phyloP scores from a whole-genome alignment of 2,888 invertebrate species.

The Rhagium mordax region DNA sequence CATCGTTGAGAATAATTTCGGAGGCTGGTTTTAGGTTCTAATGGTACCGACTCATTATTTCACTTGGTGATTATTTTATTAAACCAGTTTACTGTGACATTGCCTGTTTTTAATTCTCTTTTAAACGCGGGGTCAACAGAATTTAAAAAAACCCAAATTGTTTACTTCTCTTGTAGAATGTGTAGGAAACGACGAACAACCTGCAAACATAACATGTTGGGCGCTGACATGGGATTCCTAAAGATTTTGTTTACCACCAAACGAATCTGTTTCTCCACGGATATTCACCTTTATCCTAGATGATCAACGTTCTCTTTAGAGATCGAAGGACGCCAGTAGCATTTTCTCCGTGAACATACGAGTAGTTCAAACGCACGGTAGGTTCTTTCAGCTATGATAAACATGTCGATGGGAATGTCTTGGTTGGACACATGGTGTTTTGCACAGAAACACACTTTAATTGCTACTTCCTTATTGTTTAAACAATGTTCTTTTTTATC shows the following conservation, averaged over 20 bases:
- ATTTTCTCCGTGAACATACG: too few species aligned
- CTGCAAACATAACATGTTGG: background rate
- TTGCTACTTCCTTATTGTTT: too few species aligned
- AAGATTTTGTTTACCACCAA: background rate
- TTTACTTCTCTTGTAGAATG: conserved; percentile 6
- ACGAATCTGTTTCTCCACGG: background rate
- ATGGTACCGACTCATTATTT: conserved; percentile 21
- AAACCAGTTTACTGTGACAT: conserved; percentile 36
- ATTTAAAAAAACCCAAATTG: conserved; percentile 9
- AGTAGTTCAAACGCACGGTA: too few species aligned
- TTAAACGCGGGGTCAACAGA: conserved; percentile 9
- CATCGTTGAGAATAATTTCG: conserved; percentile 34
- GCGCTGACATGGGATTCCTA: background rate
- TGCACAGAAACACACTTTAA: too few species aligned
- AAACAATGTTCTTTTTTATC: too few species aligned
- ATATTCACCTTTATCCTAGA: background rate
- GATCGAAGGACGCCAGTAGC: too few species aligned
- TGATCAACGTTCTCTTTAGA: too few species aligned
- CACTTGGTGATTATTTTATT: conserved; percentile 31
- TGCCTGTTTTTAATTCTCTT: background rate
- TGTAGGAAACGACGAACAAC: conserved; percentile 3
- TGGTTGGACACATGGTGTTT: too few species aligned
- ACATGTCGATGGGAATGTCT: too few species aligned
- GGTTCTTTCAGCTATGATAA: too few species aligned
- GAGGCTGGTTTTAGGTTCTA: conserved; percentile 34